phyloP scores from a whole-genome alignment of 2,888 invertebrate species.

The Heliothis peltigera region DNA sequence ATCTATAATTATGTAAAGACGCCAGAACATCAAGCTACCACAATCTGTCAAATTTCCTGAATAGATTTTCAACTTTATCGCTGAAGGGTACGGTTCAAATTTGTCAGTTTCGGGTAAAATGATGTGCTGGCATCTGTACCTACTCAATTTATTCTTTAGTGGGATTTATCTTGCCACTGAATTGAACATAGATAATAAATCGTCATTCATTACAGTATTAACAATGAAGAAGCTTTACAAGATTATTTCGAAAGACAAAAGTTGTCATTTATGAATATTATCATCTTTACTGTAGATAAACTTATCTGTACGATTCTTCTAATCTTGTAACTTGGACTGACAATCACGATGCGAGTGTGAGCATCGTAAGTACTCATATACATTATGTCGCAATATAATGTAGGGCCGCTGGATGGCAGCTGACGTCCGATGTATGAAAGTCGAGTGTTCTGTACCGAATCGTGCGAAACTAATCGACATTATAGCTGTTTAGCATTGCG shows the following conservation, averaged over 20 bases:
- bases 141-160: no score
- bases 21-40: no score
- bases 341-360: conserved; percentile 28
- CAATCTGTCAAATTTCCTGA: no score
- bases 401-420: conserved; percentile 54
- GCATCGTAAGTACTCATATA: conserved; percentile 30
- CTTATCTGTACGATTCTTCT: not conserved
- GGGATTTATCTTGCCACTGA: no score
- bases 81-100: no score
- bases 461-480: conserved; percentile 69
- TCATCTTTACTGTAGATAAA: not conserved
- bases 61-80: no score
- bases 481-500: conserved; percentile 58
- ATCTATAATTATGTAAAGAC: not conserved
- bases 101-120: no score
- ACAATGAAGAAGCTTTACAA: not conserved
- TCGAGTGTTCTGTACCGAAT: conserved; percentile 58
- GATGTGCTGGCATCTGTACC: no score
- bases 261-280: not conserved
- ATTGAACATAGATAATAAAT: not conserved
- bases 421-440: conserved; percentile 59
- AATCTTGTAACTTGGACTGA: conserved; percentile 41
- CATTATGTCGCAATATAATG: conserved; percentile 59
- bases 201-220: not conserved
- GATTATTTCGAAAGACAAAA: not conserved